Evolutionary conservation across 2,797 vertebrate genomes (phyloP), one percentile per base, ranked within the genome.

Genomic region (Xenentodon cancila): DNA sequence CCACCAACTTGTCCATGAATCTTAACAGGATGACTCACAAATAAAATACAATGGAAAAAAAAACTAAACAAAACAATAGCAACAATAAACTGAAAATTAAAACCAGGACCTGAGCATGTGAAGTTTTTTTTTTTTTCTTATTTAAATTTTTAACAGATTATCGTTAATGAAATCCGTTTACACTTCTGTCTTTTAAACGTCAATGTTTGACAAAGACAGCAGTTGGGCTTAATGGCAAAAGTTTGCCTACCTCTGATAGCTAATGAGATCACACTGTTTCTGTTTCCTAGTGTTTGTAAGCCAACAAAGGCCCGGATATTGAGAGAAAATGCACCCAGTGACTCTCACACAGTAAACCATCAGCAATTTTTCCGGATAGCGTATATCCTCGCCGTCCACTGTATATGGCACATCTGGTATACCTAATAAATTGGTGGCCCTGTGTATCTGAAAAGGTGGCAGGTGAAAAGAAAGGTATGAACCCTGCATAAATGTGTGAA

Each of bases 161-260:
- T 15, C 49, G 30, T 53, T 44, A 66, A 44, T 71, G 19, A 82
- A 61, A 73, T 70, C 48, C 65, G 22, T 77, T 75, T 50, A 50
- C 47, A 58, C 45, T 30, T 67, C 19, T 56, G 32, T 47, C 44
- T 48, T 42, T 62, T 51, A 16, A 45, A 50, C 25, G 59, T 12
- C 37, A 16, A 5, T 16, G 19, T 37, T 64, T 3, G 7, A 54
- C 51, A 59, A 11, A 55, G 20, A 58, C 42, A 69, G 49, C 20
- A 48, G 1, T 27, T 7, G 20, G 18, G 18, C 16, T 54, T 50
- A 19, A 16, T 30, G 30, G 22, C 51, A 44, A 64, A 76, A 77
- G 68, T 9, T 64, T 49, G 21, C 17, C 19, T 49, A 21, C 9
- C 18, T 5, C 20, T 21, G 62, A 19, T 43, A 66, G 47, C 47